Percentiles rank a stretch among this genome's conserved stretches.
phyloP scores from a whole-genome alignment of 1,140 invertebrate genomes.

The Bombus ignitus region DNA sequence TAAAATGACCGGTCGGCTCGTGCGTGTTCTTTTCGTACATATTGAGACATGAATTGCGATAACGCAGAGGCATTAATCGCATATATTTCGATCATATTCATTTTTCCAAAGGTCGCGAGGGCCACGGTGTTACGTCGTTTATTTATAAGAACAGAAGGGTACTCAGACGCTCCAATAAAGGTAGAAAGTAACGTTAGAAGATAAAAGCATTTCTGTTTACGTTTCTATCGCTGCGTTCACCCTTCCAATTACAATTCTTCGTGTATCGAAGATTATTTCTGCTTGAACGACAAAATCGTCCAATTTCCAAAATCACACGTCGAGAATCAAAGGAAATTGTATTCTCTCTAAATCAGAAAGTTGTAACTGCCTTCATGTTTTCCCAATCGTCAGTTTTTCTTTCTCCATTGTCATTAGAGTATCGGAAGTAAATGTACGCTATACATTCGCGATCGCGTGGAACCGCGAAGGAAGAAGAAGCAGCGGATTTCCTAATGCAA shows the following conservation, averaged over 20 bases:
- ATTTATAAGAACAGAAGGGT: neutral
- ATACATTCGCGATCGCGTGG: too few species aligned
- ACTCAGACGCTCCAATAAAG: too few species aligned
- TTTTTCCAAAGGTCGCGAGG: slow-evolving; percentile 29
- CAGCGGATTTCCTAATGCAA: too few species aligned
- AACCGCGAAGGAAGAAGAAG: too few species aligned
- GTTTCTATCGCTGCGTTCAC: too few species aligned
- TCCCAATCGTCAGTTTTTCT: too few species aligned
- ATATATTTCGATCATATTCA: slow-evolving; percentile 58
- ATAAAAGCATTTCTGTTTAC: too few species aligned
- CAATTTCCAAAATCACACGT: neutral
- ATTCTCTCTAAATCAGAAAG: neutral
- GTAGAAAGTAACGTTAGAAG: too few species aligned
- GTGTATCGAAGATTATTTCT: neutral
- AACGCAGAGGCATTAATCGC: slow-evolving; percentile 50
- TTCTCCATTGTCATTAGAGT: too few species aligned
- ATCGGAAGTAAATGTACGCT: too few species aligned
- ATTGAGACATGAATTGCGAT: slow-evolving; percentile 42
- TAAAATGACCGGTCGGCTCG: slow-evolving; percentile 43
- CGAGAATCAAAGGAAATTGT: neutral
- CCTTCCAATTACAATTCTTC: too few species aligned
- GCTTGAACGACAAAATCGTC: neutral
- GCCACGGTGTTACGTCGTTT: slow-evolving; percentile 20
- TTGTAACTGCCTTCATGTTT: too few species aligned
- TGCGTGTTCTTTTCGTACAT: slow-evolving; percentile 38